Evolutionary conservation across 2,888 invertebrate genomes (phyloP), one percentile per base, ranked within the genome.

Genomic region (Diaphora mendica): DNA sequence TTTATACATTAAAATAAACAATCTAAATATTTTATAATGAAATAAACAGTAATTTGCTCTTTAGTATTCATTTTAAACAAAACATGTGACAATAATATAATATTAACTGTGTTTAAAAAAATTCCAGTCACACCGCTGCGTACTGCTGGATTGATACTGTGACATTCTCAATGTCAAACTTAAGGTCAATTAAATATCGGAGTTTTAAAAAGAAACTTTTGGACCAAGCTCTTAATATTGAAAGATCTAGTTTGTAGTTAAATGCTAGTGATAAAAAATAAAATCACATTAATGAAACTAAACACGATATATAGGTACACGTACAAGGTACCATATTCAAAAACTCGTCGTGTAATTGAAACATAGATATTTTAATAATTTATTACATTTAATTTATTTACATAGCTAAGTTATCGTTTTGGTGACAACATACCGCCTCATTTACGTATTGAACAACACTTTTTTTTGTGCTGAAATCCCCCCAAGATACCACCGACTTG

Each of bases 111-210:
- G 0, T 13, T 15, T 62, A 2, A 26, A 13, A 62, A 62, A 30
- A 62, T 26, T 26, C 15, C 26, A 62, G 17, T 15, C 62, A 42
- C 35, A 86, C 88, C 88, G 90, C 87, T 88, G 79, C 23, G 83
- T 86, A 86, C 89, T 17, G 91, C 91, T 91, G 83, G 30, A 78
- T 71, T 72, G 75, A 70, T 77, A 73, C 51, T 80, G 76, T 81
- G 79, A 85, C 85, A 72, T 83, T 86, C 86, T 83, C 95, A 95
- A 95, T 94, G 95, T 95, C 95, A 95, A 92, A 92, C 81, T 64
- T 88, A 94, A 95, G 95, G 95, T 95, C 95, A 91, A 91, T 88
- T 30, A 66, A 67, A 70, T 85, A 86, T 70, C 73, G 74, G 73
- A 77, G 70, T 30, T 30, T 62, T 64, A 67, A 9, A 15, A 30